Percentiles rank a stretch among this genome's conserved stretches.
phyloP scores from a whole-genome alignment of 2,113 vertebrate genomes.

The Nycticorax nycticorax region DNA sequence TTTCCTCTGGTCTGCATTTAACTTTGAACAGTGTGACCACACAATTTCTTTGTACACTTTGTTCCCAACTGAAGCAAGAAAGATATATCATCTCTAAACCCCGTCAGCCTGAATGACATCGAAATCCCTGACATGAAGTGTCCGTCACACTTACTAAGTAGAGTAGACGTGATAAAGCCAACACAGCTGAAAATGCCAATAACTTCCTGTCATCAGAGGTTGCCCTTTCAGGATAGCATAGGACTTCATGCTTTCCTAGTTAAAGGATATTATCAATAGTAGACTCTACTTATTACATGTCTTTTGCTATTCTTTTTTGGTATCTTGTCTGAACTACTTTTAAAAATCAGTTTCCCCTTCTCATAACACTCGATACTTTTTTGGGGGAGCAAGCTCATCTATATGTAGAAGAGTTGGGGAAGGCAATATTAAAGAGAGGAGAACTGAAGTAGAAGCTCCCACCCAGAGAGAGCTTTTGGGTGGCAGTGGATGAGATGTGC shows the following conservation, averaged over 20 bases:
- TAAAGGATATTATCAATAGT: background rate
- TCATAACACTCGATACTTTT: background rate
- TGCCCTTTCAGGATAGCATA: constrained; percentile 67
- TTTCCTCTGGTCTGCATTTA: constrained; percentile 66
- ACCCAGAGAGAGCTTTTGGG: background rate
- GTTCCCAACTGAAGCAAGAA: constrained; percentile 49
- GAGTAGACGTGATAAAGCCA: constrained; percentile 68
- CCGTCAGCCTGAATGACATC: constrained; percentile 68
- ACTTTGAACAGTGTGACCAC: constrained; percentile 71
- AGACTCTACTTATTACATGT: background rate
- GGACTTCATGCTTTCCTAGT: constrained; percentile 13
- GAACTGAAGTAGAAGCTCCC: background rate
- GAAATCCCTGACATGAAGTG: constrained; percentile 63
- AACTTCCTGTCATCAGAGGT: constrained; percentile 33
- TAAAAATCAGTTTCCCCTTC: background rate
- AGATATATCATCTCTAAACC: constrained; percentile 57
- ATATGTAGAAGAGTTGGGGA: background rate
- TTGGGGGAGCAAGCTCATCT: background rate
- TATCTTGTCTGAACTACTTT: background rate
- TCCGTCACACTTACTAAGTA: constrained; percentile 82
- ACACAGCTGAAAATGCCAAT: constrained; percentile 78
- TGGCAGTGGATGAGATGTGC: background rate
- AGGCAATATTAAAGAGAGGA: background rate
- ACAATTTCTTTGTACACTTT: constrained; percentile 53
- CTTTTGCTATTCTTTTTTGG: background rate